Evolutionary conservation across 1,140 invertebrate genomes (phyloP).

Genomic region (Zaprionus nigranus): DNA sequence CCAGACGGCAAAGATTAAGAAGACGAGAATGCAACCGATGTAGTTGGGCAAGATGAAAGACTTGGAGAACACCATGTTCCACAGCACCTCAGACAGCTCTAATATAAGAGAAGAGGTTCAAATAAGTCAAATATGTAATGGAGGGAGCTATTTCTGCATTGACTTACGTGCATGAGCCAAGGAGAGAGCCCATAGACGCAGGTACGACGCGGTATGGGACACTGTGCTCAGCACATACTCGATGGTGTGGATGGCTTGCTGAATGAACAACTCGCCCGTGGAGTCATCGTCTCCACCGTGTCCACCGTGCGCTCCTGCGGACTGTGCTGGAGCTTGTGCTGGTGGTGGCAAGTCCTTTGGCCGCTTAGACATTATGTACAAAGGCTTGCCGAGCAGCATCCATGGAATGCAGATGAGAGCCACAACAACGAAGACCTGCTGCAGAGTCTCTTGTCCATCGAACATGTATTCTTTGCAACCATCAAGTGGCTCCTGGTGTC

Average conservation of each 20-base stretch:
- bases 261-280: slow-evolving; percentile 95
- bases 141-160: neutral
- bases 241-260: slow-evolving; percentile 98
- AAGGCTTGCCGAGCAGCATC: slow-evolving; percentile 96
- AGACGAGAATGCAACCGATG: slow-evolving; percentile 86
- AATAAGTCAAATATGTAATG: neutral
- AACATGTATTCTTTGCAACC: slow-evolving; percentile 91
- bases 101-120: neutral
- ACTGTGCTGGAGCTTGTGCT: neutral
- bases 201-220: slow-evolving; percentile 97
- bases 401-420: slow-evolving; percentile 95
- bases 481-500: slow-evolving; percentile 82
- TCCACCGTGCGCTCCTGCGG: slow-evolving; percentile 41
- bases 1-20: slow-evolving; percentile 93
- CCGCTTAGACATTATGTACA: slow-evolving; percentile 86
- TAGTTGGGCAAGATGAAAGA: slow-evolving; percentile 45
- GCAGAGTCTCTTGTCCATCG: slow-evolving; percentile 88
- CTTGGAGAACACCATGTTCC: slow-evolving; percentile 91
- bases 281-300: slow-evolving; percentile 87
- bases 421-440: slow-evolving; percentile 90
- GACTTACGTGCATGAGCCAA: slow-evolving; percentile 95
- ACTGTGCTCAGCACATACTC: slow-evolving; percentile 98
- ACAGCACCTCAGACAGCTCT: slow-evolving; percentile 96
- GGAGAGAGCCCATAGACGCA: slow-evolving; percentile 97
- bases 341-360: slow-evolving; percentile 23